Evolutionary conservation across 2,113 vertebrate species (phyloP), one percentile per base, ranked within the genome.

Genomic region (Cromileptes altivelis): DNA sequence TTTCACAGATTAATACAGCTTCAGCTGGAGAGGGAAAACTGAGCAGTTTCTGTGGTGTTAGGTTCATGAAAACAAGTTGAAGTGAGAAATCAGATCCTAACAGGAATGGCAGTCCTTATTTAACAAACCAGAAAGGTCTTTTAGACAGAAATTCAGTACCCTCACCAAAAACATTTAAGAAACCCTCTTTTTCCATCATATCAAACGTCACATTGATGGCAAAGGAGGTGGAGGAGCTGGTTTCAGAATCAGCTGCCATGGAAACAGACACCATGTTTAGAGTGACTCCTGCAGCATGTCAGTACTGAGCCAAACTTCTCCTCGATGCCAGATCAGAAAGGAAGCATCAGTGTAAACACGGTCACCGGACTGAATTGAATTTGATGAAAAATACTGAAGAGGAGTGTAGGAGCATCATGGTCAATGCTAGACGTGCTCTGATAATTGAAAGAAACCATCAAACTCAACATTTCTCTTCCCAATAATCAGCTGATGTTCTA

Each of bases 161-260:
- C 42, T 45, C 42, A 10, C 8, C 42, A 45, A 9, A 10, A 45
- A 45, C 2, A 45, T 12, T 12, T 45, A 45, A 45, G 40, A 60
- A 57, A 10, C 8, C 2, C 15, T 52, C 3, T 1, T 23, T 65
- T 45, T 23, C 30, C 40, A 11, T 47, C 42, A 60, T 33, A 58
- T 57, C 40, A 72, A 53, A 58, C 17, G 23, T 14, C 19, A 40
- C 12, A 60, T 21, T 52, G 62, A 53, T 15, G n/a, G 33, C 6
- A 18, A 25, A 58, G 83, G 52, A 61, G 78, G 27, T 40, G 77
- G 64, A 65, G 49, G 72, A 70, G 52, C 52, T 45, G 45, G 45
- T 67, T 68, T 79, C 33, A n/a, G 55, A 82, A 57, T 0, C 81
- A 72, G 85, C 82, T 81, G 88, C 81, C 80, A 88, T 85, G 85